Percentiles rank a stretch among this genome's conserved stretches.
Evolutionary conservation across 1,140 invertebrate species (phyloP).

Genomic region (Drosophila pachea): DNA sequence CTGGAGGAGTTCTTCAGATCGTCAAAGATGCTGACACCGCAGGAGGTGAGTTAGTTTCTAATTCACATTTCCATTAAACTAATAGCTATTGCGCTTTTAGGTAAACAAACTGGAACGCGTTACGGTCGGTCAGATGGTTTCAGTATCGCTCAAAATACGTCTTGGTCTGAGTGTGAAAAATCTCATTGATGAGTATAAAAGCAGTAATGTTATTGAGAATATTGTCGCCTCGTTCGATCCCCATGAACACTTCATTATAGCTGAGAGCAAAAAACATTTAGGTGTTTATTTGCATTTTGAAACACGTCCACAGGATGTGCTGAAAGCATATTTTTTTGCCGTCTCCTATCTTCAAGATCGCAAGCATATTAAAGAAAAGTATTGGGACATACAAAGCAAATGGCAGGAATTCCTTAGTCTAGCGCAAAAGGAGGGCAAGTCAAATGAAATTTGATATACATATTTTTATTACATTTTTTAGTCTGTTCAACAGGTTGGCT

Average conservation of each 20-base stretch:
- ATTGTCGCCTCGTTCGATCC: slow-evolving; percentile 80
- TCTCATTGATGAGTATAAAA: slow-evolving; percentile 64
- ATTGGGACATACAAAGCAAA: slow-evolving; percentile 80
- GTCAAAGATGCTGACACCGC: slow-evolving; percentile 79
- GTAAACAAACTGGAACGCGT: slow-evolving; percentile 83
- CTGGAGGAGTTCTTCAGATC: slow-evolving; percentile 82
- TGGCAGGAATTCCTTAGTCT: slow-evolving; percentile 76
- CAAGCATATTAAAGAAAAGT: slow-evolving; percentile 78
- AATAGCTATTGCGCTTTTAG: slow-evolving; percentile 24
- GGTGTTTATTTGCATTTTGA: slow-evolving; percentile 78
- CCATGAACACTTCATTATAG: slow-evolving; percentile 78
- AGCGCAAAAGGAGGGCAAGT: slow-evolving; percentile 68
- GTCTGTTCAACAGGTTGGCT: slow-evolving; percentile 79
- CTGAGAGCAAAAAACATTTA: slow-evolving; percentile 70
- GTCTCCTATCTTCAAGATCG: slow-evolving; percentile 79
- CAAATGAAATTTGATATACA: background rate
- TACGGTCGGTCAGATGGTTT: slow-evolving; percentile 80
- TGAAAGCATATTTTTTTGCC: slow-evolving; percentile 78
- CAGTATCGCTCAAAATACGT: slow-evolving; percentile 77
- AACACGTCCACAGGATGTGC: slow-evolving; percentile 69
- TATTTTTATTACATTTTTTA: slow-evolving; percentile 2
- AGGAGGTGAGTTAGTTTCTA: slow-evolving; percentile 51
- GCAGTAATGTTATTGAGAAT: slow-evolving; percentile 65
- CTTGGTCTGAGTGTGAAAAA: slow-evolving; percentile 65
- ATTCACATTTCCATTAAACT: background rate